A percentile compares a stretch with the other conserved stretches of the same genome.
Evolutionary conservation across 2,113 vertebrate species (phyloP).

Genomic region (Okapia johnstoni): DNA sequence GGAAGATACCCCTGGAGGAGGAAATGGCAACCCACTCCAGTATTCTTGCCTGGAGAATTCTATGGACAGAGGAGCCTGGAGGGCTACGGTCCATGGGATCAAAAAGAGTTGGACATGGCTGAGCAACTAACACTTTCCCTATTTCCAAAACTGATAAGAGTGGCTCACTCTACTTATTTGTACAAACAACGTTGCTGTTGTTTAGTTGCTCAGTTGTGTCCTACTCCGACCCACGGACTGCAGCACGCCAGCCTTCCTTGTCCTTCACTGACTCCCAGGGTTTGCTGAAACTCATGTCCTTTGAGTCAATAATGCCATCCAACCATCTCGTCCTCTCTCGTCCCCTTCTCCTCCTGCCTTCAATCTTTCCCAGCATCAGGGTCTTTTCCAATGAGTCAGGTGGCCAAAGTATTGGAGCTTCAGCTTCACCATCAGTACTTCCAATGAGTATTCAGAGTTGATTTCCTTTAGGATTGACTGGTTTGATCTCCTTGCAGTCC

Average conservation of each 20-base stretch:
- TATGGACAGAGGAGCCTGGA: neutral
- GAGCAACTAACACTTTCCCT: neutral
- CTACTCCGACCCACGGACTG: neutral
- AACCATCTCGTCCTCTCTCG: neutral
- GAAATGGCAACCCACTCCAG: neutral
- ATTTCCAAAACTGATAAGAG: neutral
- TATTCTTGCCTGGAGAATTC: neutral
- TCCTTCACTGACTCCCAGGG: neutral
- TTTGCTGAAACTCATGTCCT: neutral
- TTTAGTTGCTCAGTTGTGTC: neutral
- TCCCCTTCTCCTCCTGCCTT: neutral
- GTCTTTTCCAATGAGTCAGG: neutral
- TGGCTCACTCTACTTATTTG: neutral
- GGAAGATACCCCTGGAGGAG: neutral
- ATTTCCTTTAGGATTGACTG: neutral
- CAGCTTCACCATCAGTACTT: neutral
- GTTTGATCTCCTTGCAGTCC: neutral
- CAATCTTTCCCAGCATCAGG: neutral
- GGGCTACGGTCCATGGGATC: neutral
- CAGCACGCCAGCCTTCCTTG: neutral
- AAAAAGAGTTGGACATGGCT: neutral
- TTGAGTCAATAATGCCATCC: neutral
- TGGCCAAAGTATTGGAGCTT: neutral
- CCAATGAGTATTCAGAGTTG: neutral
- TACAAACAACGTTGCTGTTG: neutral